These are phyloP conservation scores for Tiliacea aurago DNA, from an alignment of 2,888 invertebrate genomes.

Conservation along the genomic window DNA sequence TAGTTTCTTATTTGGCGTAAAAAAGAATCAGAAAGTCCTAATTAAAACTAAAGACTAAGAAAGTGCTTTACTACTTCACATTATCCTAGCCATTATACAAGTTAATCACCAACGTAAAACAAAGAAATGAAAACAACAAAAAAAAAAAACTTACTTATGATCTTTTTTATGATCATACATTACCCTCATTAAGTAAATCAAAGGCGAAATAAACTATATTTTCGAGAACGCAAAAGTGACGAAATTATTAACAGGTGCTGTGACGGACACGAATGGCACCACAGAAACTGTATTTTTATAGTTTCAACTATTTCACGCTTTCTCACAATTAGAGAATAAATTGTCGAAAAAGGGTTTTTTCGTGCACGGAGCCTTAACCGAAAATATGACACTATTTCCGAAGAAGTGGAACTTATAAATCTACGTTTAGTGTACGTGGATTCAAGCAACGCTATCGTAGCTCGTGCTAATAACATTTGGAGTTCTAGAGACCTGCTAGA, in stretches of 20 bases:
- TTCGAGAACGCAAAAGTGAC: too few relatives aligned
- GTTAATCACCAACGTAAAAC: neutral
- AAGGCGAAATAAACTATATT: too few relatives aligned
- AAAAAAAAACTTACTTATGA: too few relatives aligned
- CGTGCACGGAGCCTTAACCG: too few relatives aligned
- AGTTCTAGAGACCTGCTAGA: conserved; percentile 9
- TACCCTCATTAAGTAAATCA: too few relatives aligned
- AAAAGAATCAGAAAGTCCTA: neutral
- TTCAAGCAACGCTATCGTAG: neutral
- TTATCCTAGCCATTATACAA: neutral
- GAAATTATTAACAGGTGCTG: too few relatives aligned
- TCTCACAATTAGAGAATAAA: too few relatives aligned
- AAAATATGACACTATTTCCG: conserved; percentile 25
- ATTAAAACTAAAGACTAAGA: neutral
- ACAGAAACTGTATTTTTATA: too few relatives aligned
- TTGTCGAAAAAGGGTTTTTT: too few relatives aligned
- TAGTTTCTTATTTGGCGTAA: neutral
- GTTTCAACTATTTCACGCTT: too few relatives aligned
- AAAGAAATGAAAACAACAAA: neutral
- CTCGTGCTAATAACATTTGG: conserved; percentile 8
- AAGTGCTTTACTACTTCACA: neutral
- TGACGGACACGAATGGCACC: too few relatives aligned
- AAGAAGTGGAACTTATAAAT: neutral
- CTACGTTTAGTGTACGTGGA: conserved; percentile 3
- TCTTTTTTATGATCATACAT: too few relatives aligned